phyloP scores from a whole-genome alignment of 2,888 invertebrate species.

The Meliscaeva auricollis region DNA sequence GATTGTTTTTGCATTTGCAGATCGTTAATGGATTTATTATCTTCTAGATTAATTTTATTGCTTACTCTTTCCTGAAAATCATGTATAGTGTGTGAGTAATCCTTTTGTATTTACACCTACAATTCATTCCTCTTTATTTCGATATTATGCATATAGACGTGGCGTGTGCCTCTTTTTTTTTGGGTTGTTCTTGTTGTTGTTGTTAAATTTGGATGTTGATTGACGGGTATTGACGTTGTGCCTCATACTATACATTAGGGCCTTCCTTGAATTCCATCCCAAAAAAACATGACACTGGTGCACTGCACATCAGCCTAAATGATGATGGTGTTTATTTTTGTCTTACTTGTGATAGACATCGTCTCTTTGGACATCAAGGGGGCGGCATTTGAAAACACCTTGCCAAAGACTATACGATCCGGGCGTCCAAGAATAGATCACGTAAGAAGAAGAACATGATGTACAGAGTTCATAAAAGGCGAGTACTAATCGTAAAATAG shows the following conservation, averaged over 20 bases:
- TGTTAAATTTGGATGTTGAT: slow-evolving; percentile 13
- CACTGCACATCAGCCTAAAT: slow-evolving; percentile 8
- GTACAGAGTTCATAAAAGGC: slow-evolving; percentile 43
- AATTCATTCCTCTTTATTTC: background rate
- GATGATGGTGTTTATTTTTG: slow-evolving; percentile 56
- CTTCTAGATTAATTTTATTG: slow-evolving; percentile 18
- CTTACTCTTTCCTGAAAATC: background rate
- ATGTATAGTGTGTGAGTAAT: background rate
- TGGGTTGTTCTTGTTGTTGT: background rate
- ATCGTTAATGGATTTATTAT: slow-evolving; percentile 38
- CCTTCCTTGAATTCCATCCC: slow-evolving; percentile 1
- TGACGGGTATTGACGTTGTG: slow-evolving; percentile 39
- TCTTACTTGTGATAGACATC: slow-evolving; percentile 58
- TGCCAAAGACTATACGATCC: slow-evolving; percentile 33
- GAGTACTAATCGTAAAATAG: slow-evolving; percentile 66
- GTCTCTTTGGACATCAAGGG: slow-evolving; percentile 42
- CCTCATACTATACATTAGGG: slow-evolving; percentile 26
- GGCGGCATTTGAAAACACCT: slow-evolving; percentile 59
- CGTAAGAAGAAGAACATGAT: slow-evolving; percentile 5
- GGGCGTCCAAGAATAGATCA: slow-evolving; percentile 54
- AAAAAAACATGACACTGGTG: slow-evolving; percentile 30
- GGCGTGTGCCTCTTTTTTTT: background rate
- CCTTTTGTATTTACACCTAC: slow-evolving; percentile 4
- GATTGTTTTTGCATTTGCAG: slow-evolving; percentile 34
- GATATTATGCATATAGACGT: too few relatives aligned